Evolutionary conservation across 2,888 invertebrate species (phyloP).

Genomic region (Pegoplata infirma): DNA sequence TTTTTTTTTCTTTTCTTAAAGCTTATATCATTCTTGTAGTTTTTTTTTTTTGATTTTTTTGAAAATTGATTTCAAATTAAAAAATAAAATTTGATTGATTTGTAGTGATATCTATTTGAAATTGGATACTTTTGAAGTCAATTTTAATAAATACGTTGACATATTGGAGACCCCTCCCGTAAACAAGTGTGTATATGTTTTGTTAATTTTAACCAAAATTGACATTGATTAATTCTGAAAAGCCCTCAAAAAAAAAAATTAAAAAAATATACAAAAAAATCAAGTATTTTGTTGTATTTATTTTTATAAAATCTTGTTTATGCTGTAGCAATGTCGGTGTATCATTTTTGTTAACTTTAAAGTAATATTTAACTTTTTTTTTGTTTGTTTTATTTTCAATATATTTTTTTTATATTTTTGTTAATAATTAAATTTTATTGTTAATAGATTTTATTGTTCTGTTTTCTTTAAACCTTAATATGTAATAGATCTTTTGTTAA

Average conservation of each 20-base stretch:
- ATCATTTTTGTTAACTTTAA: background rate
- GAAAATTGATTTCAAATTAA: background rate
- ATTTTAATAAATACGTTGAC: background rate
- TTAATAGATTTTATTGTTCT: background rate
- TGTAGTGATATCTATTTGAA: background rate
- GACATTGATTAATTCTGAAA: constrained; percentile 33
- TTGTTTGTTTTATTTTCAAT: too few species aligned
- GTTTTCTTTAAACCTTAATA: background rate
- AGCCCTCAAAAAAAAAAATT: background rate
- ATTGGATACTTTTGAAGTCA: background rate
- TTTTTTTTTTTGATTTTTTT: background rate
- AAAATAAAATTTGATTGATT: background rate
- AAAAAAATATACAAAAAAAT: too few species aligned
- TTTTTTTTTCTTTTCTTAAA: background rate
- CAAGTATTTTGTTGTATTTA: background rate
- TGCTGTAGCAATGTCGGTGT: background rate
- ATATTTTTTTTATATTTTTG: background rate
- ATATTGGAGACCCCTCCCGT: background rate
- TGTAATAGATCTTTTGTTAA: background rate
- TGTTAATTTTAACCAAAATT: background rate
- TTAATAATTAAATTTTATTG: background rate
- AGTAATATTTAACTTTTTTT: background rate
- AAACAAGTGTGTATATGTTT: background rate
- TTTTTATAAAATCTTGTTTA: background rate
- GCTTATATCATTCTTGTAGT: background rate